Conservation (phyloP, 2,113 vertebrate species). For the Varanus salvator region DNA sequence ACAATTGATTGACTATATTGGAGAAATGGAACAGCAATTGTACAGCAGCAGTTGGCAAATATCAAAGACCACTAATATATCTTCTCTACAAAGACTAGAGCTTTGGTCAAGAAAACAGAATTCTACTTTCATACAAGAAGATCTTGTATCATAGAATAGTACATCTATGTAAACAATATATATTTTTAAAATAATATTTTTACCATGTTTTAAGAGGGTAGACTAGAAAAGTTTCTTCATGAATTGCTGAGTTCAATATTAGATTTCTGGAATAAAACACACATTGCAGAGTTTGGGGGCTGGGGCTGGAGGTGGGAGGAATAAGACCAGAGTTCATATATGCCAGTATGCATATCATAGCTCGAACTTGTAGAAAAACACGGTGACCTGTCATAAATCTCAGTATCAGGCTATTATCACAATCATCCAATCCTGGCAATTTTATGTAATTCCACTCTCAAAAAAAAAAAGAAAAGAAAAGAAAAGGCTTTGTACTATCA, state of each 20-base stretch:
- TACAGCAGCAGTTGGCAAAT: background rate
- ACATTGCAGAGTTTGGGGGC: background rate
- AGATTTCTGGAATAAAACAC: background rate
- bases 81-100: background rate
- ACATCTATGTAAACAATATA: background rate
- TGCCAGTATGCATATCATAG: background rate
- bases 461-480: background rate
- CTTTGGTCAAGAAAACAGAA: background rate
- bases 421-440: background rate
- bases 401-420: background rate
- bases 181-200: background rate
- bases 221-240: background rate
- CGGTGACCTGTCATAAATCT: background rate
- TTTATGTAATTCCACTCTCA: background rate
- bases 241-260: background rate
- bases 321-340: background rate
- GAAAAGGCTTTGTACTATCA: background rate
- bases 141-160: background rate
- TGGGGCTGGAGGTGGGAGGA: background rate
- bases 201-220: background rate
- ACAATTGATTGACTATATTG: background rate
- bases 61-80: background rate
- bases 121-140: background rate
- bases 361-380: background rate
- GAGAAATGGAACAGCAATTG: background rate